Base-by-base conservation (phyloP, 1,140 invertebrate species). In the Leptestheria dahalacensis region DNA sequence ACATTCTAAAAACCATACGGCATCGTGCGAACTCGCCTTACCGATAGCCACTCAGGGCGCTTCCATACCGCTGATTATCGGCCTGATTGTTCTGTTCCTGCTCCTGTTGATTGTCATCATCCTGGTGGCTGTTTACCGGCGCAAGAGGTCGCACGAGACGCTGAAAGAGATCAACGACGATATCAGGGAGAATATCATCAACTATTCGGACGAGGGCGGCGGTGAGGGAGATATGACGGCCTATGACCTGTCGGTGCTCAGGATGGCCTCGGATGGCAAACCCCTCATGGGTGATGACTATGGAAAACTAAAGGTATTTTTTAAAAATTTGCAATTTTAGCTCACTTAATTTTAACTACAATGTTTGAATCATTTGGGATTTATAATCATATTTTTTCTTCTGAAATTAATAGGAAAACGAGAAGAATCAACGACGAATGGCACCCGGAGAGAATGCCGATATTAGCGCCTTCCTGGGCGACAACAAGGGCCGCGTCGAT, bases 191-290 rank as follows among this genome's bases (percentile, higher is more conserved):
- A 97, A 92, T 67, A 96, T 97, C 62, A 95, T 97, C 62, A 90
- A 90, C 66, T 97, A 97, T 68, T 90, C 95, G 70, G 94, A 97
- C 66, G 93, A 97, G 74, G 93, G 93, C 41, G 92, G 90, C 67
- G 92, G 92, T 64, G 92, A 97, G 72, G 88, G 89, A 15, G 93
- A 97, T 68, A 78, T 79, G 70, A 88, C 91, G 1, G 88, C 86
- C 4, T 97, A 91, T 70, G 93, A 97, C 70, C 78, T 97, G 20
- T 89, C 85, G 63, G 88, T 93, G n/a, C 75, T 97, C 1, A 75
- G 87, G 59, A 73, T 76, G 55, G 79, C 82, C 71, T 82, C 82
- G 48, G 79, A 82, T 63, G 77, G 76, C 11, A 78, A 76, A 15
- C 71, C 76, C 29, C 65, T 62, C 50, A 66, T 64, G 28, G 23